These are phyloP conservation scores for Eupsilia transversa DNA, from an alignment of 2,888 invertebrate genomes.

Conservation along the genomic window DNA sequence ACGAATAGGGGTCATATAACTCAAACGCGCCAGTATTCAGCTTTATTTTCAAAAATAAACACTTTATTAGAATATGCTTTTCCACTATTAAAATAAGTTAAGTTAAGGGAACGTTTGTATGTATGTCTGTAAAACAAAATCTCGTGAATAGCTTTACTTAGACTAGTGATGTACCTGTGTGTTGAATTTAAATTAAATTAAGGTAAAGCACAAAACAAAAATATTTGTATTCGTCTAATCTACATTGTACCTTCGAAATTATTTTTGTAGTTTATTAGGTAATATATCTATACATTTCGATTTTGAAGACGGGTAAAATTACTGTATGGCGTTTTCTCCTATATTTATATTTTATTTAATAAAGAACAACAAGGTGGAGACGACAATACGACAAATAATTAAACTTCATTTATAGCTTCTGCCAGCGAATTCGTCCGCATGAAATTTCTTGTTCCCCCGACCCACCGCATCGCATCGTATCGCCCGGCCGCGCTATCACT, in stretches of 20 bases:
- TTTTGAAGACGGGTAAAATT: not conserved
- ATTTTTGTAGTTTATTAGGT: slow-evolving; percentile 15
- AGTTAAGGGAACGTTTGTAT: slow-evolving; percentile 32
- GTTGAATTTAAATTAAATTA: slow-evolving; percentile 39
- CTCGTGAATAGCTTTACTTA: slow-evolving; percentile 63
- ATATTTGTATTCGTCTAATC: slow-evolving; percentile 46
- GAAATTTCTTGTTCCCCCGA: too few species aligned
- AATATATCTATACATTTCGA: slow-evolving; percentile 5
- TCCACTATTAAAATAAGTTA: slow-evolving; percentile 53
- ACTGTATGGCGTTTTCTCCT: too few species aligned
- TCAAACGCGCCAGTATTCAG: slow-evolving; percentile 50
- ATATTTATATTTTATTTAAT: not conserved
- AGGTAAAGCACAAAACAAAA: slow-evolving; percentile 49
- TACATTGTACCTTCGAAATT: slow-evolving; percentile 53
- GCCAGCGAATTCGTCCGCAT: too few species aligned
- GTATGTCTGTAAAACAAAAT: slow-evolving; percentile 49
- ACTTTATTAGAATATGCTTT: slow-evolving; percentile 28
- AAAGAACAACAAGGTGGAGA: too few species aligned
- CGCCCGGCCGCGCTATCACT: too few species aligned
- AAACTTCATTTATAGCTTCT: too few species aligned
- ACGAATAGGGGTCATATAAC: slow-evolving; percentile 24
- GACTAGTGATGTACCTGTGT: slow-evolving; percentile 53
- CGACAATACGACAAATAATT: too few species aligned
- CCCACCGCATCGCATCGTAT: too few species aligned
- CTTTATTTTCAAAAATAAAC: slow-evolving; percentile 41